Percentiles rank a stretch among this genome's conserved stretches.
phyloP scores from a whole-genome alignment of 2,113 vertebrate genomes.

The Tachysurus vachellii region DNA sequence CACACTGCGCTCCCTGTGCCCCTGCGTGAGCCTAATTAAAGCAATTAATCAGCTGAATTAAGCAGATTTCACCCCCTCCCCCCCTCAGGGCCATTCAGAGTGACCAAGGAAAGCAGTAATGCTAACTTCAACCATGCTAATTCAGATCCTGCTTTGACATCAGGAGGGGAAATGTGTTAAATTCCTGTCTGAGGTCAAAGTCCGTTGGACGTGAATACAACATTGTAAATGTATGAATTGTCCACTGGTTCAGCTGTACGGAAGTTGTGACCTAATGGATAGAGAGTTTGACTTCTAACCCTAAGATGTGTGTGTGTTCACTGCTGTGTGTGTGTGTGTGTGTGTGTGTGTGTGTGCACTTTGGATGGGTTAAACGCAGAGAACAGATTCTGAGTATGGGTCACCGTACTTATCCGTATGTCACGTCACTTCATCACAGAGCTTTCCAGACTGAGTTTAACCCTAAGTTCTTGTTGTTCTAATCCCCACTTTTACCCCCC shows the following conservation, averaged over 20 bases:
- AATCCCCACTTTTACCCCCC: too few species aligned
- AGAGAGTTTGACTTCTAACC: too few species aligned
- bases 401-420: too few species aligned
- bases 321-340: too few species aligned
- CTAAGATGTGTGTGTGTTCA: too few species aligned
- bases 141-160: conserved; percentile 4
- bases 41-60: conserved; percentile 65
- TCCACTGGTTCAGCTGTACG: background rate
- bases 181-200: background rate
- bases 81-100: background rate
- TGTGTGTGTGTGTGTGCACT: too few species aligned
- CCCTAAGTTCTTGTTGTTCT: too few species aligned
- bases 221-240: background rate
- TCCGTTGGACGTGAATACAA: background rate
- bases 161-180: background rate
- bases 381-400: too few species aligned
- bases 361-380: too few species aligned
- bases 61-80: conserved; percentile 49
- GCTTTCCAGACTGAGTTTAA: too few species aligned
- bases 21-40: conserved; percentile 65
- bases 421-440: too few species aligned
- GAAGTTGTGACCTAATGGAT: too few species aligned
- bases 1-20: conserved; percentile 29
- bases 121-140: conserved; percentile 5
- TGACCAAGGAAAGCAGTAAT: conserved; percentile 25